A percentile compares a stretch with the other conserved stretches of the same genome.
phyloP scores from a whole-genome alignment of 2,888 invertebrate species.

The Deroplatys truncata region DNA sequence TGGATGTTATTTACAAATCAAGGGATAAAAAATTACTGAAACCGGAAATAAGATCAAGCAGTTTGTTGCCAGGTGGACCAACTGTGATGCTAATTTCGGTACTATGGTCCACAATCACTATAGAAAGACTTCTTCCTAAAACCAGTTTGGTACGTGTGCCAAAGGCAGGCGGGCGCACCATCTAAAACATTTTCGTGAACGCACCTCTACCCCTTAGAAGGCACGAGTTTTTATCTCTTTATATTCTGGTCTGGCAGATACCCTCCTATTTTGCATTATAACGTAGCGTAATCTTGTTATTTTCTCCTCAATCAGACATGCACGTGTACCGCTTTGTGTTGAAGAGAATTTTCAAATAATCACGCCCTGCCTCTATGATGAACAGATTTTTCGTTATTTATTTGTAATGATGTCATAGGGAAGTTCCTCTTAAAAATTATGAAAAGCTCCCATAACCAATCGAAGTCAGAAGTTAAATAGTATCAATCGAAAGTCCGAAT shows the following conservation, averaged over 20 bases:
- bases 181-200: neutral
- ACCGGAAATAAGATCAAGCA: neutral
- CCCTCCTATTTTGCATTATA: neutral
- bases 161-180: neutral
- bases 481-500: too few relatives aligned
- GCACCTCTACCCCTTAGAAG: neutral
- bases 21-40: neutral
- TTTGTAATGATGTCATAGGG: too few relatives aligned
- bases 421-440: too few relatives aligned
- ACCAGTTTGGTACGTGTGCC: neutral
- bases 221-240: neutral
- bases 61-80: neutral
- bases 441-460: too few relatives aligned
- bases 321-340: neutral
- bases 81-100: neutral
- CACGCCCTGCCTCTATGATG: too few relatives aligned
- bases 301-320: neutral
- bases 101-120: neutral
- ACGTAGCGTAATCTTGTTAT: neutral
- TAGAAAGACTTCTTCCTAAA: neutral
- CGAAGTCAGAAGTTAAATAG: too few relatives aligned
- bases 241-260: neutral
- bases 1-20: neutral
- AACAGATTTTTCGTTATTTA: too few relatives aligned
- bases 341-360: neutral